Conservation (phyloP, 2,797 vertebrate genomes). For the Neomorphus geoffroyi region DNA sequence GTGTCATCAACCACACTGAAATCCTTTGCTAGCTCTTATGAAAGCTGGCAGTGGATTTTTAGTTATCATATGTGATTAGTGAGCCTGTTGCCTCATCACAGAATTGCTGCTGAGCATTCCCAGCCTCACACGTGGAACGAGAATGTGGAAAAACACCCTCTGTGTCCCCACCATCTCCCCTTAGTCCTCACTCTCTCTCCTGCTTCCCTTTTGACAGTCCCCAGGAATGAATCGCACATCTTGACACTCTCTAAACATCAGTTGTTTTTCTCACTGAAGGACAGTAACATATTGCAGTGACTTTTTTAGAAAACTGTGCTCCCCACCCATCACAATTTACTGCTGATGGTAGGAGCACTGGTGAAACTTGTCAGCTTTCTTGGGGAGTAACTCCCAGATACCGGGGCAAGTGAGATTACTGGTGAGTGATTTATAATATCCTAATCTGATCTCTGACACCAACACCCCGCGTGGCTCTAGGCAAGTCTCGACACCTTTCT, state of each 20-base stretch:
- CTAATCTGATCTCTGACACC: background rate
- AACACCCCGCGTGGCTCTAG: slow-evolving; percentile 8
- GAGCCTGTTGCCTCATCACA: background rate
- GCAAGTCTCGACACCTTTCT: slow-evolving; percentile 24
- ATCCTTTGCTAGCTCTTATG: background rate
- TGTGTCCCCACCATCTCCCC: too few species aligned
- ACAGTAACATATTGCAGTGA: background rate
- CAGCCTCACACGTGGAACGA: background rate
- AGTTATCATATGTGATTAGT: background rate
- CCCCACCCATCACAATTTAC: background rate
- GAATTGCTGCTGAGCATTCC: background rate
- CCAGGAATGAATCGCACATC: background rate
- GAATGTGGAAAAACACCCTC: background rate
- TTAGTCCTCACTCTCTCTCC: background rate
- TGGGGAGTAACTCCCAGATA: slow-evolving; percentile 15
- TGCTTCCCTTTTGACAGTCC: background rate
- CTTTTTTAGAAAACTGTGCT: background rate
- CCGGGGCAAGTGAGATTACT: background rate
- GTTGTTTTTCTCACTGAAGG: background rate
- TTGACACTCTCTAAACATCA: background rate
- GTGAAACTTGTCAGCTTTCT: slow-evolving; percentile 15
- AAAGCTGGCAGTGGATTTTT: background rate
- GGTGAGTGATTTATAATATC: slow-evolving; percentile 27
- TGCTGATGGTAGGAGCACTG: background rate
- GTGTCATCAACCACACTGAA: background rate